These are phyloP conservation scores for Cladorhizidae sp. DNA, from an alignment of 37 sponge, comb jelly and placozoan species.

Conservation along the genomic window DNA sequence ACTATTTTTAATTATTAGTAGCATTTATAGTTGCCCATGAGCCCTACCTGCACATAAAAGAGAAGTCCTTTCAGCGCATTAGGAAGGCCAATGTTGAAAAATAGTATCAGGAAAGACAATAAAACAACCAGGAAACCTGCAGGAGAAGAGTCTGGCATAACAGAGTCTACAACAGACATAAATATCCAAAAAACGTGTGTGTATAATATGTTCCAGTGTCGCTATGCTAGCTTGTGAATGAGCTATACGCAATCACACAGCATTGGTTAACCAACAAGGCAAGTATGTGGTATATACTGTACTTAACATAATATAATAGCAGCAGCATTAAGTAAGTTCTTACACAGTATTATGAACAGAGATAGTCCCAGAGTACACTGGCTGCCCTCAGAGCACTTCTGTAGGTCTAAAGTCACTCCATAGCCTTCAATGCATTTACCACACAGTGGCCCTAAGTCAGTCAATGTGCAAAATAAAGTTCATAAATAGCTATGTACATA, in stretches of 20 bases:
- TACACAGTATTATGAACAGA: slow-evolving; percentile 55
- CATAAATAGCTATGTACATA: too few species aligned
- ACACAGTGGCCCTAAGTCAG: slow-evolving; percentile 57
- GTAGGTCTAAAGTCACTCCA: slow-evolving; percentile 66
- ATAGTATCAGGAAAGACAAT: slow-evolving; percentile 44
- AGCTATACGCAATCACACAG: too few species aligned
- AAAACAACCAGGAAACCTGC: slow-evolving; percentile 56
- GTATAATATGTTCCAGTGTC: too few species aligned
- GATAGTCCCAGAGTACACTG: slow-evolving; percentile 31
- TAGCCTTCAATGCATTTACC: slow-evolving; percentile 40
- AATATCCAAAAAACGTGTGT: too few species aligned
- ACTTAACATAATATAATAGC: too few species aligned
- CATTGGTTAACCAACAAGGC: too few species aligned
- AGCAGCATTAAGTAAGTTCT: neutral
- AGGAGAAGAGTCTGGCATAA: too few species aligned
- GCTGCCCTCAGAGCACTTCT: slow-evolving; percentile 11
- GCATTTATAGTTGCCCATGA: neutral
- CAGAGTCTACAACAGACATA: too few species aligned
- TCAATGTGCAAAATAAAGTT: too few species aligned
- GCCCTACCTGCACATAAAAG: slow-evolving; percentile 74
- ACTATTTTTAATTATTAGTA: neutral
- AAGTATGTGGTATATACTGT: too few species aligned
- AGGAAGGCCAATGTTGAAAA: slow-evolving; percentile 60
- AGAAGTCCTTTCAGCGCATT: slow-evolving; percentile 73
- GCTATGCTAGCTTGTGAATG: too few species aligned